phyloP scores from a whole-genome alignment of 2,113 vertebrate species.

The Eira barbara region DNA sequence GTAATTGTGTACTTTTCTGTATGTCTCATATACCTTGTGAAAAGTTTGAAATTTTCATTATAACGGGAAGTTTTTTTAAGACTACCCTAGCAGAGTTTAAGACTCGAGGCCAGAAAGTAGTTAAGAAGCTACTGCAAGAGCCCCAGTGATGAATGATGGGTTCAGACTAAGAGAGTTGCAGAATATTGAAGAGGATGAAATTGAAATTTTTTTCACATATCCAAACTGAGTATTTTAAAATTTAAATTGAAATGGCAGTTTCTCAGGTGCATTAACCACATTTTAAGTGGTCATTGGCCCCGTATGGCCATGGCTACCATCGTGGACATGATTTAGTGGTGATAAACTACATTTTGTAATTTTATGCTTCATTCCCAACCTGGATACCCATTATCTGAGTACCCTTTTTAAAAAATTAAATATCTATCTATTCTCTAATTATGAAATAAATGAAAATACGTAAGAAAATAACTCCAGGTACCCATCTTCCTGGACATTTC shows the following conservation, averaged over 20 bases:
- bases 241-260: neutral
- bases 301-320: neutral
- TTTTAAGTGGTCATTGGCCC: neutral
- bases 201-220: neutral
- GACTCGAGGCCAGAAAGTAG: neutral
- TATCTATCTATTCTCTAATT: neutral
- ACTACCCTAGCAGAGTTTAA: neutral
- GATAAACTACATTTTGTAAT: neutral
- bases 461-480: neutral
- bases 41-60: neutral
- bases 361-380: neutral
- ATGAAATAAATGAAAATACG: constrained; percentile 19
- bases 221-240: neutral
- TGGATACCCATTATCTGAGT: neutral
- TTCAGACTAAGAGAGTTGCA: neutral
- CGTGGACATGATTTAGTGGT: neutral
- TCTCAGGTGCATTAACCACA: neutral
- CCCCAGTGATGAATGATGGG: neutral
- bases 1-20: neutral
- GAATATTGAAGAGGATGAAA: neutral
- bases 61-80: neutral
- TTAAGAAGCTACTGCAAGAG: neutral
- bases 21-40: neutral
- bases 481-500: neutral
- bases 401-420: neutral